A percentile compares a stretch with the other conserved stretches of the same genome.
These are phyloP conservation scores for Porites lobata DNA, from an alignment of 92 coral and sea anemone species.

Conservation along the genomic window DNA sequence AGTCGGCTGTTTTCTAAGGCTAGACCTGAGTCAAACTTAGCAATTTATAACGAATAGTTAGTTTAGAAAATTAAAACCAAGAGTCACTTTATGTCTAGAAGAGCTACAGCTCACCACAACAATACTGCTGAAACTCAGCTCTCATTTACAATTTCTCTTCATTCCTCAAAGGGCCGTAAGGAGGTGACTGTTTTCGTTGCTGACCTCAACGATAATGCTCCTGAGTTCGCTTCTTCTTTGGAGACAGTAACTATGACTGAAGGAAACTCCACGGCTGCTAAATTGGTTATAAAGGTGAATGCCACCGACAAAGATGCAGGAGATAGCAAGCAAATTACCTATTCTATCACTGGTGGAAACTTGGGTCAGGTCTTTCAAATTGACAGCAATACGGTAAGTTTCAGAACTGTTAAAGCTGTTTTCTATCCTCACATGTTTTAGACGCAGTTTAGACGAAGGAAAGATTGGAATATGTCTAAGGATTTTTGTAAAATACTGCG, in stretches of 20 bases:
- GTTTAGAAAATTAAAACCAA: too few relatives aligned
- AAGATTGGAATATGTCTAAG: too few relatives aligned
- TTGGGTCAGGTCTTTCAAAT: constrained; percentile 79
- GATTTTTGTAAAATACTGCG: too few relatives aligned
- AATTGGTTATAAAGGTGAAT: constrained; percentile 62
- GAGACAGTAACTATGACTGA: constrained; percentile 70
- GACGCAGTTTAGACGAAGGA: neutral
- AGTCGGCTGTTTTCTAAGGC: too few relatives aligned
- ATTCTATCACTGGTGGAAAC: constrained; percentile 80
- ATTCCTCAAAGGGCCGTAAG: constrained; percentile 54
- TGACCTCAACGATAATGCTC: constrained; percentile 90
- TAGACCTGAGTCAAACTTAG: too few relatives aligned
- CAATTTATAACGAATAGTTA: too few relatives aligned
- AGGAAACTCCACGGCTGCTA: constrained; percentile 75
- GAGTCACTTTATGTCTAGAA: neutral
- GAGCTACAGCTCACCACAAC: too few relatives aligned
- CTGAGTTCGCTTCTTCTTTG: constrained; percentile 75
- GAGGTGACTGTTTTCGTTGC: constrained; percentile 76
- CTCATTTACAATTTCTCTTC: neutral
- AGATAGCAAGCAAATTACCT: constrained; percentile 70
- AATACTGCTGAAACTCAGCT: neutral
- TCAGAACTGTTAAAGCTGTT: neutral
- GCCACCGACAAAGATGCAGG: constrained; percentile 95
- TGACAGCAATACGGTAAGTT: constrained; percentile 79
- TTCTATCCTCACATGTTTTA: too few relatives aligned